These are phyloP conservation scores for Minunthozetes semirufus DNA, from an alignment of 2,888 invertebrate species.

Conservation along the genomic window DNA sequence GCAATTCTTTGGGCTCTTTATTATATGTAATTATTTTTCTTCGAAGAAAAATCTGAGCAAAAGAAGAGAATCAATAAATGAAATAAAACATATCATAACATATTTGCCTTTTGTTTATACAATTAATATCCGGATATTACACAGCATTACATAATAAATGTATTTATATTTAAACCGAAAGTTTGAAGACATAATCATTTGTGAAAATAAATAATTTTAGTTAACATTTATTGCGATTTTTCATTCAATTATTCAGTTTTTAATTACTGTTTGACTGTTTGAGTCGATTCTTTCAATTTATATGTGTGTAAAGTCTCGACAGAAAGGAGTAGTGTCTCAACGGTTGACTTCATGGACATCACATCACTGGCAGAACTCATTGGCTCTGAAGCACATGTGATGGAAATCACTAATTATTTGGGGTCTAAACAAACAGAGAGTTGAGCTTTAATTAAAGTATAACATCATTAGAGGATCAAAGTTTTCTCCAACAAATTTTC, in stretches of 20 bases:
- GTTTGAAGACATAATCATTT: no score
- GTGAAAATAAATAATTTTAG: background rate
- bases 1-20: background rate
- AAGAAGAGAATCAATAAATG: background rate
- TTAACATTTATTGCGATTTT: background rate
- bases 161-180: no score
- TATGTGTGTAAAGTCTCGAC: background rate
- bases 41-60: background rate
- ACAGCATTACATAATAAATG: no score
- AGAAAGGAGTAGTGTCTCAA: background rate
- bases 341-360: background rate
- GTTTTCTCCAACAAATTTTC: background rate
- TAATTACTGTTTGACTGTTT: slow-evolving; percentile 4
- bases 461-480: slow-evolving; percentile 6
- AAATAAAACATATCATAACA: background rate
- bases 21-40: background rate
- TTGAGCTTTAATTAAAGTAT: slow-evolving; percentile 1
- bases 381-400: slow-evolving; percentile 3
- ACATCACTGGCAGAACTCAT: background rate
- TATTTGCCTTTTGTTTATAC: background rate
- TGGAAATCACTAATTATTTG: slow-evolving; percentile 12
- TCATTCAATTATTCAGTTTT: background rate
- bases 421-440: slow-evolving; percentile 11
- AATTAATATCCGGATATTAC: no score
- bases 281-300: background rate